A percentile compares a stretch with the other conserved stretches of the same genome.
Evolutionary conservation across 1,140 invertebrate species (phyloP).

Genomic region (Drosophila teissieri): DNA sequence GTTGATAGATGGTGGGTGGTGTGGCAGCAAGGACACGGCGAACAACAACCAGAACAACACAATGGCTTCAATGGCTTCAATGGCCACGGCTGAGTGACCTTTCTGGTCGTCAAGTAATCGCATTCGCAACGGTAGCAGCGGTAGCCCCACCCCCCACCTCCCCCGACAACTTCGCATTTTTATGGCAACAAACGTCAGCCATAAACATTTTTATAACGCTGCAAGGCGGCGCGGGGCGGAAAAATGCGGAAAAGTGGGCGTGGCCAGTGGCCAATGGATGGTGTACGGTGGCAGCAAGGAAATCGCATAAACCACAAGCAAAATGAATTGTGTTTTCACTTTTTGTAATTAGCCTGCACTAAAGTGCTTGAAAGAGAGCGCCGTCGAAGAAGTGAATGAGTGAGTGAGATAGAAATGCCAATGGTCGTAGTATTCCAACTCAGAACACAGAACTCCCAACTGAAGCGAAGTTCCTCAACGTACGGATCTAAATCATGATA

Average conservation of each 20-base stretch:
- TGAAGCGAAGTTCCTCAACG: conserved; percentile 1
- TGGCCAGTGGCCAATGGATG: not conserved
- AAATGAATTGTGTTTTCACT: conserved; percentile 80
- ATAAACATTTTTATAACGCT: conserved; percentile 74
- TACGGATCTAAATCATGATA: conserved; percentile 44
- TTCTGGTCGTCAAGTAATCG: conserved; percentile 61
- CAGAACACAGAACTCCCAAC: not conserved
- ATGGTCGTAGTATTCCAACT: conserved; percentile 1
- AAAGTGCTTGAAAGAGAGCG: conserved; percentile 29
- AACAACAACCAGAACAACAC: conserved; percentile 9
- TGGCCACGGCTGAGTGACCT: conserved; percentile 58
- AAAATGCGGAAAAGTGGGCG: not conserved
- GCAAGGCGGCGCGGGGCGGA: conserved; percentile 31
- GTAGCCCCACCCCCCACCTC: too few relatives aligned
- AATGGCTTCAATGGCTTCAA: conserved; percentile 21
- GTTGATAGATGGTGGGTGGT: not conserved
- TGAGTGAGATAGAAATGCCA: not conserved
- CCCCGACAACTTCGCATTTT: conserved; percentile 61
- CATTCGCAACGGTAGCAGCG: conserved; percentile 67
- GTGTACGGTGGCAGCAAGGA: conserved; percentile 13
- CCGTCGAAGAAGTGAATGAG: too few relatives aligned
- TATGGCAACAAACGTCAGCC: conserved; percentile 71
- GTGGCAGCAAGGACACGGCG: conserved; percentile 32
- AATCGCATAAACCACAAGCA: conserved; percentile 73
- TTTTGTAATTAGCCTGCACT: conserved; percentile 74